Evolutionary conservation across 1,140 invertebrate genomes (phyloP), one percentile per base, ranked within the genome.

Genomic region (Brachionus sp.): DNA sequence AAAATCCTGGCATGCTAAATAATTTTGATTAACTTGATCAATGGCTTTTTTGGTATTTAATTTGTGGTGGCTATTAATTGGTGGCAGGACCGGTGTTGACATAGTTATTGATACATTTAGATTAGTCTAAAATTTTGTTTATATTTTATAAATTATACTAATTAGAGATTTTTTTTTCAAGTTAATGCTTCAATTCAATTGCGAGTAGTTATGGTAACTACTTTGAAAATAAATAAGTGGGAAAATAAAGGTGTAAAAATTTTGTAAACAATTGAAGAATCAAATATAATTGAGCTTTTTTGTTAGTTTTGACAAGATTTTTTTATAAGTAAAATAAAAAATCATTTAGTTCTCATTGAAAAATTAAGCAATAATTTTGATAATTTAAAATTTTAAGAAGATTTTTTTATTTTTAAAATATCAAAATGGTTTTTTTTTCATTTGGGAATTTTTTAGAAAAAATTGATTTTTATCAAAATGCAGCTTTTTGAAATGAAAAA

Each of bases 131-230:
- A 70, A 16, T 16, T 70, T 44, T 70, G 66, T 70, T 70, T 70
- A 70, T 70, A 70, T 33, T 70, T 66, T 66, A 66, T 66, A 66
- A 66, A 66, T 66, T 66, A 66, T 66, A 66, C 64, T 66, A 66
- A 66, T 66, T 66, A 66, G 33, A 16, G 19, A 57, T 57, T 19
- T 57, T 57, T n/a, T 57, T 57, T 23, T 23, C 29, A 29, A 25
- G 50, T 57, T 57, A 57, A 57, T 5, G 19, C 19, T 57, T 57
- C 50, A 16, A 57, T 57, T 57, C 50, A 57, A 57, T 57, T 57
- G 50, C 50, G n/a, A 19, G 50, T 57, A 57, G 50, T 57, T 57
- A 57, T 57, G 19, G 50, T 23, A 57, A 57, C 50, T 57, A 29
- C 29, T 29, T 29, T 29, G 50, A 23, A 57, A 57, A 19, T 19